A percentile compares a stretch with the other conserved stretches of the same genome.
These are phyloP conservation scores for Poeciliopsis occidentalis DNA, from an alignment of 2,113 vertebrate species.

Conservation along the genomic window DNA sequence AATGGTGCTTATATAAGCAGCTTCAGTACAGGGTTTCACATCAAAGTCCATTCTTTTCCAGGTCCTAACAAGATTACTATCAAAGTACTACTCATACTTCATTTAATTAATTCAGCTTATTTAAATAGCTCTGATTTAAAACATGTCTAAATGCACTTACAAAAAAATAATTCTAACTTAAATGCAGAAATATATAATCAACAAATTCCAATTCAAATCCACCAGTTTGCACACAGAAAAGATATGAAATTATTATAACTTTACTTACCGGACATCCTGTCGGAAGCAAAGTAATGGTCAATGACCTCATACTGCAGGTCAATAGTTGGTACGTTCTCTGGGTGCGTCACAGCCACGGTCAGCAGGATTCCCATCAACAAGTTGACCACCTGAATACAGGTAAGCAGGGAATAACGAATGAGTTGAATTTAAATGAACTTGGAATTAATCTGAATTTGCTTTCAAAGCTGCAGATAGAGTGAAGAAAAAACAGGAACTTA, in stretches of 20 bases:
- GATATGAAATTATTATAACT: not conserved
- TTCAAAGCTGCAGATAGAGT: not conserved
- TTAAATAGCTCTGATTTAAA: too few species aligned
- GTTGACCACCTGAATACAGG: conserved; percentile 88
- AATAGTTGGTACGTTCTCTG: conserved; percentile 89
- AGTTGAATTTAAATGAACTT: not conserved
- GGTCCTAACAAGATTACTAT: not conserved
- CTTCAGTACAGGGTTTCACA: not conserved
- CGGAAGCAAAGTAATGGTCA: conserved; percentile 93
- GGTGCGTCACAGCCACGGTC: conserved; percentile 96
- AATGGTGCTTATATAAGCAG: too few species aligned
- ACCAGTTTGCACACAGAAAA: too few species aligned
- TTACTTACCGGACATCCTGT: conserved; percentile 92
- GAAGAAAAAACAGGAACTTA: not conserved
- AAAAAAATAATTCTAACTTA: too few species aligned
- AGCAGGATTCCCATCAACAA: conserved; percentile 96
- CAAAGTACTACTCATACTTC: not conserved
- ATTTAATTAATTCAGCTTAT: not conserved
- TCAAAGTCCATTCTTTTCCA: not conserved
- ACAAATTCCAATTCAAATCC: too few species aligned
- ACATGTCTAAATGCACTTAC: too few species aligned
- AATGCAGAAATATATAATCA: too few species aligned
- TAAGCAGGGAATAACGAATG: not conserved
- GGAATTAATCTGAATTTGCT: not conserved
- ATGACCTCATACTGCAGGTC: conserved; percentile 98